Evolutionary conservation across 2,113 vertebrate species (phyloP), one percentile per base, ranked within the genome.

Genomic region (Panurus biarmicus): DNA sequence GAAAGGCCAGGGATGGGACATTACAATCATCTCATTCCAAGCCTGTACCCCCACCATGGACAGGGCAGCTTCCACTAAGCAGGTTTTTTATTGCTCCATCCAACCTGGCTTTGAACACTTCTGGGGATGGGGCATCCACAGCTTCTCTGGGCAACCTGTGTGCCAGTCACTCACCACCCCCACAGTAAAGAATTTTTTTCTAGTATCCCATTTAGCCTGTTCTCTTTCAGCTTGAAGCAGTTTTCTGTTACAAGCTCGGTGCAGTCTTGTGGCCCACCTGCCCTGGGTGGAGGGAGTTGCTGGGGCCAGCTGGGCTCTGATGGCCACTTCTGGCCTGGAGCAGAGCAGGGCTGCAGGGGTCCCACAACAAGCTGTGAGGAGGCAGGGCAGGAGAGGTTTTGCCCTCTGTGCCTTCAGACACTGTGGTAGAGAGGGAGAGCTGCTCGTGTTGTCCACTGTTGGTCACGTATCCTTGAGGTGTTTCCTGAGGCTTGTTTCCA

Each of bases 381-480:
- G 29, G 26, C 40, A 54, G 62, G 7, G 29, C 1, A 2, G 54
- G 54, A 56, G 47, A 15, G 17, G 3, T 5, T 4, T 25, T 71
- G 14, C 18, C 12, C 7, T 44, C 5, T 6, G 17, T 36, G 28
- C 17, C 28, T 45, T 66, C 33, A 26, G 26, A 24, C 5, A 1
- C 12, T 5, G 4, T 2, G 5, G 15, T 62, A 0, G 31, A 40
- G 33, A 7, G 13, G 14, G 3, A 45, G 44, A 33, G 33, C 29
- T 38, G 31, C 22, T 66, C 1, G 0, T 3, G 1, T 15, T n/a
- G 28, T 24, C 35, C 2, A 0, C 7, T 21, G 25, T 9, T 44
- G 35, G 29, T 72, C 26, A 1, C 2, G 0, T 14, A 4, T 4
- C 4, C 45, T 9, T 36, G 31, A 44, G 35, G 48, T 12, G 7